Base-by-base conservation (phyloP, 2,797 vertebrate genomes). In the Mormyrops attenuatus region DNA sequence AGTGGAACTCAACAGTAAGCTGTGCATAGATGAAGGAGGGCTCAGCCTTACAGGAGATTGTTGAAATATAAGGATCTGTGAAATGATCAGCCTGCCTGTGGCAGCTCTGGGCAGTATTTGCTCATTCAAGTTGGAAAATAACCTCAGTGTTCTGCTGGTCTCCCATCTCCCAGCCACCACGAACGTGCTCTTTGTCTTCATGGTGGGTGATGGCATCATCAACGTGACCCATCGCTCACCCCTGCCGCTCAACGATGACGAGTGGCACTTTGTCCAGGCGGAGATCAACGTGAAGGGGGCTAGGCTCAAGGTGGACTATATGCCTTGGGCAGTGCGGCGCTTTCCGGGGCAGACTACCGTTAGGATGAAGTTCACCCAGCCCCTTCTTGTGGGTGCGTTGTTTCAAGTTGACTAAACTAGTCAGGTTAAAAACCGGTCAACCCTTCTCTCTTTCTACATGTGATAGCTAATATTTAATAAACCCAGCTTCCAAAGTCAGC, bases 231-330 rank as follows among this genome's bases (percentile, higher is more conserved):
- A 97, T 1, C 93, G 92, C 22, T 97, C 97, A 0, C 96, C 93
- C 1, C 93, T 97, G 15, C 96, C 97, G 3, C 97, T 99, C 90
- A 98, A 97, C 0, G 97, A 99, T 0, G 98, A 99, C 0, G 97
- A 99, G 92, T 99, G 99, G 99, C 98, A 99, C 92, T 96, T 97
- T 90, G 97, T 99, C 91, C 97, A 98, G 92, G 99, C 97, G 0
- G 98, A 99, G 94, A 95, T 99, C 93, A 99, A 99, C 0, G 98
- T 98, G 91, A 99, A 99, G 93, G 91, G 98, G 91, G 97, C 97
- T 0, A 95, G 98, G 17, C 96, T 99, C 84, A 97, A 97, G 49
- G 98, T 99, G 88, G 99, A 99, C 92, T 97, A 96, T 92, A 95
- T 96, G 92, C 98, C 98, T 41, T 99, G 98, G 96, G 96, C 96